These are phyloP conservation scores for Drosophila testacea DNA, from an alignment of 2,888 invertebrate genomes.

Conservation along the genomic window DNA sequence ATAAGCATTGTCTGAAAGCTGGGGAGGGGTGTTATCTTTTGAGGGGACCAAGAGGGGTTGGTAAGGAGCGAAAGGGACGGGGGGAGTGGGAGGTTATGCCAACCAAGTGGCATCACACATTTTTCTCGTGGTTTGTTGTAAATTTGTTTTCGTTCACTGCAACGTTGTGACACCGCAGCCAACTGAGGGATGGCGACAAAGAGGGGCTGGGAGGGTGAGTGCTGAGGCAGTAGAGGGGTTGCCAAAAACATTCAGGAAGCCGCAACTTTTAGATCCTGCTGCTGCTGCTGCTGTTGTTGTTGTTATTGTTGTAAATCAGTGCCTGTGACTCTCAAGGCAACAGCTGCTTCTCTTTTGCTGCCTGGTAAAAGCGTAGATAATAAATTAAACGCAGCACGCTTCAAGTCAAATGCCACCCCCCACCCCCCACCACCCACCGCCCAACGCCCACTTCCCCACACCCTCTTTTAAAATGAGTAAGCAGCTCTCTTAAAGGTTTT, in stretches of 20 bases:
- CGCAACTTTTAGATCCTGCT: constrained; percentile 57
- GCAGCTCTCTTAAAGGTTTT: constrained; percentile 11
- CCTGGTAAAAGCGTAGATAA: constrained; percentile 68
- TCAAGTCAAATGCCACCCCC: constrained; percentile 53
- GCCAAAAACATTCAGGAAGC: constrained; percentile 49
- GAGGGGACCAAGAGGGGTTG: neutral
- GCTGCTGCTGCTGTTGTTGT: neutral
- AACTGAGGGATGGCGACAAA: neutral
- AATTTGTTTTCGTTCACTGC: constrained; percentile 80
- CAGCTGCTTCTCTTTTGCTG: constrained; percentile 46
- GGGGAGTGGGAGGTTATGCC: constrained; percentile 21
- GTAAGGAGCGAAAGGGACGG: neutral
- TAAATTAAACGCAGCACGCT: constrained; percentile 77
- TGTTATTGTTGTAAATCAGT: constrained; percentile 69
- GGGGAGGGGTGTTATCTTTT: neutral
- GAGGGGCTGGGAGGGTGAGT: neutral
- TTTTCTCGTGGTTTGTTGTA: constrained; percentile 78
- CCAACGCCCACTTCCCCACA: neutral
- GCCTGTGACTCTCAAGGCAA: constrained; percentile 65
- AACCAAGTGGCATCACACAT: constrained; percentile 75
- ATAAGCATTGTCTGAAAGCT: constrained; percentile 2
- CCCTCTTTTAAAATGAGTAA: constrained; percentile 22
- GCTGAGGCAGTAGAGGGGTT: neutral
- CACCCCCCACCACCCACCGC: neutral
- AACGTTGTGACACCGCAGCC: constrained; percentile 73